Evolutionary conservation across 2,888 invertebrate genomes (phyloP).

Genomic region (Rhagonycha lutea): DNA sequence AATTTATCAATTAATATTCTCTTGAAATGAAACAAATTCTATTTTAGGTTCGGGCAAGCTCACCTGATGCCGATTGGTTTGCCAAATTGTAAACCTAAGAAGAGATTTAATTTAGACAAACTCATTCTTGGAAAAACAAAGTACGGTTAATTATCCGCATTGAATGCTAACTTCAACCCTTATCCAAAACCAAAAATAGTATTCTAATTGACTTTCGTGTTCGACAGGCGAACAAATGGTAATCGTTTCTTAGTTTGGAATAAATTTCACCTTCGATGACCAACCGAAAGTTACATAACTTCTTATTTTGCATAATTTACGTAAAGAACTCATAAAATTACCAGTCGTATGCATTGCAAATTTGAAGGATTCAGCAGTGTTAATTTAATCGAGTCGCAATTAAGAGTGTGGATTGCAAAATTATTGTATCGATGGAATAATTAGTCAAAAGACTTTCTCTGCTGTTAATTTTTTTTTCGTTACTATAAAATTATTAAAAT

Average conservation of each 20-base stretch:
- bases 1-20: background rate
- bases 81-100: background rate
- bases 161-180: background rate
- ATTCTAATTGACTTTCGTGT: background rate
- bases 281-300: background rate
- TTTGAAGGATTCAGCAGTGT: background rate
- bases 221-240: background rate
- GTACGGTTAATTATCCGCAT: background rate
- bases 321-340: background rate
- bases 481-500: background rate
- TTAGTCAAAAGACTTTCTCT: background rate
- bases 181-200: background rate
- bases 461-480: background rate
- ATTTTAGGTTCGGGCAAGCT: background rate
- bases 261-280: background rate
- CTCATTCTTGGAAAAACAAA: background rate
- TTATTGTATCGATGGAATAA: background rate
- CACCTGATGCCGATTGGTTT: background rate
- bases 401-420: background rate
- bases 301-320: background rate
- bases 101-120: no score
- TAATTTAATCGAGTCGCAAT: background rate
- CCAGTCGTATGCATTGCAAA: background rate
- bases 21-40: background rate
- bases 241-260: background rate